Conservation (phyloP, 2,888 invertebrate species). For the Rhagophthalmus giganteus region DNA sequence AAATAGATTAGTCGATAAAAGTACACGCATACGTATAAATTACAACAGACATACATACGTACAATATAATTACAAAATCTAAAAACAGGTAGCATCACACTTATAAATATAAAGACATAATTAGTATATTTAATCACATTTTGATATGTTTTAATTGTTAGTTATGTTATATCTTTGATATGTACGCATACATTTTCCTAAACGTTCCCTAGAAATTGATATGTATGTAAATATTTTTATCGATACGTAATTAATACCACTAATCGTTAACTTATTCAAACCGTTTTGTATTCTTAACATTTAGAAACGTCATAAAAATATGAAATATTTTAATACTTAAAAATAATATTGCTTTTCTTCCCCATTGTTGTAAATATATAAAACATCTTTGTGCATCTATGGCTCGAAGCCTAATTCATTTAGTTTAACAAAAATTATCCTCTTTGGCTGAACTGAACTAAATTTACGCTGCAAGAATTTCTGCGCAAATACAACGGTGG, state of each 20-base stretch:
- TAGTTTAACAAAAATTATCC: constrained; percentile 7
- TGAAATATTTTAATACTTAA: constrained; percentile 25
- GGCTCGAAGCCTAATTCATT: constrained; percentile 5
- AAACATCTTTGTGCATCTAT: constrained; percentile 20
- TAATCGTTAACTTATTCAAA: constrained; percentile 6
- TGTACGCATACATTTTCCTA: constrained; percentile 21
- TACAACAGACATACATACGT: constrained; percentile 16
- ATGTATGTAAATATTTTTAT: constrained; percentile 11
- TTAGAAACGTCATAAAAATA: constrained; percentile 25
- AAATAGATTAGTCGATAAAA: constrained; percentile 2
- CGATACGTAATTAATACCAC: constrained; percentile 19
- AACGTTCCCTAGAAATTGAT: constrained; percentile 10
- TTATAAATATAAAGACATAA: constrained; percentile 29
- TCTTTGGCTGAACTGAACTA: constrained; percentile 9
- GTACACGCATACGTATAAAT: constrained; percentile 11
- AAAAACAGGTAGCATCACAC: constrained; percentile 24
- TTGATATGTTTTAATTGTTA: constrained; percentile 34
- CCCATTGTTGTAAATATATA: constrained; percentile 26
- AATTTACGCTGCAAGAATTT: constrained; percentile 6
- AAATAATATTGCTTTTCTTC: constrained; percentile 30
- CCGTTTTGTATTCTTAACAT: constrained; percentile 6
- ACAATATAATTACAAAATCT: constrained; percentile 18
- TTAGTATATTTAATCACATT: constrained; percentile 33
- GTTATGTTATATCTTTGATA: constrained; percentile 29
- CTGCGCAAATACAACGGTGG: constrained; percentile 11